phyloP scores from a whole-genome alignment of 2,797 vertebrate species.

The Molossus molossus region DNA sequence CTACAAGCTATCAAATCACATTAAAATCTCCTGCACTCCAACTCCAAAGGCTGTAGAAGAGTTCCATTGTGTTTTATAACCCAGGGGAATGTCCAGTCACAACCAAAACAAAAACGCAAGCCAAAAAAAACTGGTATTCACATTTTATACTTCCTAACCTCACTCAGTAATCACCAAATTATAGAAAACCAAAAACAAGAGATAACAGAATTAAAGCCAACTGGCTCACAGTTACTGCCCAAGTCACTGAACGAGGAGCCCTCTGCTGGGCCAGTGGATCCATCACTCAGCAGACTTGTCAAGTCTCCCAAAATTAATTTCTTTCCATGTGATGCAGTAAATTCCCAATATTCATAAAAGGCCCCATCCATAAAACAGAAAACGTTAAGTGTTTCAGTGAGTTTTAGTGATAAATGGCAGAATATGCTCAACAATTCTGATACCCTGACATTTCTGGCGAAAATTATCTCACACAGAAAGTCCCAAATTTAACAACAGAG shows the following conservation, averaged over 20 bases:
- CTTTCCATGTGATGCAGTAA: background rate
- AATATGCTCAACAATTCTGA: constrained; percentile 79
- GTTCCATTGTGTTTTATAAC: background rate
- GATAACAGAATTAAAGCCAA: background rate
- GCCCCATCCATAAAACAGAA: constrained; percentile 64
- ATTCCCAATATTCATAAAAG: constrained; percentile 65
- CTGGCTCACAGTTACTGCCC: background rate
- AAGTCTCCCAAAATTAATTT: constrained; percentile 33
- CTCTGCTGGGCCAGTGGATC: background rate
- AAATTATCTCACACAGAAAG: constrained; percentile 83
- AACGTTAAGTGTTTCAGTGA: constrained; percentile 82
- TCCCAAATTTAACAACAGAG: constrained; percentile 88
- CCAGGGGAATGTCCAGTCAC: background rate
- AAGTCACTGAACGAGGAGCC: background rate
- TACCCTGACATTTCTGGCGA: constrained; percentile 79
- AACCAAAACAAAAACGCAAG: constrained; percentile 3
- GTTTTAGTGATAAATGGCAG: constrained; percentile 82
- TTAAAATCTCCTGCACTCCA: background rate
- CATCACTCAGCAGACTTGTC: constrained; percentile 1
- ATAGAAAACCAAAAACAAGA: background rate
- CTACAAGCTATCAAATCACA: background rate
- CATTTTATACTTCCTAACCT: background rate
- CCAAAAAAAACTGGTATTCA: background rate
- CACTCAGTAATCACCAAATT: background rate
- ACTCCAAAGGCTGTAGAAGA: background rate